Base-by-base conservation (phyloP, 2,888 invertebrate species). In the Polylopha cassiicola region DNA sequence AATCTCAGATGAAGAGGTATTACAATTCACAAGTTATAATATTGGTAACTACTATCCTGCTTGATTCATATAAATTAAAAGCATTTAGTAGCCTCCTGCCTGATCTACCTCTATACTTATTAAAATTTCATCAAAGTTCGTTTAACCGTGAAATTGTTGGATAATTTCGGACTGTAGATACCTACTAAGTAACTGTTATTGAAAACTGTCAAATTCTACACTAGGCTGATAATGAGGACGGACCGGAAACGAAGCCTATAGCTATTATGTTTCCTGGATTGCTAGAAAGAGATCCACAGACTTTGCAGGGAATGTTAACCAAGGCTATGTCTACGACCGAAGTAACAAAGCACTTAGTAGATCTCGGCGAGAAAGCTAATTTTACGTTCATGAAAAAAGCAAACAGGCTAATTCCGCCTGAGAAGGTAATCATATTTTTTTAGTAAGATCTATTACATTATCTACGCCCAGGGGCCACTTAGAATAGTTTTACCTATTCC, bases 321-420 rank as follows among this genome's bases (percentile, higher is more conserved):
- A 73, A 68, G 44, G 69, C 60, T 3, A 79, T 82, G 74, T 82
- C 81, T 2, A 82, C 81, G 5, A 80, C 80, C 7, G 81, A 82
- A 63, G 76, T 82, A 7, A 81, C 81, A 2, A 73, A 65, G 39
- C 75, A 76, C 55, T 61, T 82, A 42, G 74, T 82, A 10, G 65
- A 74, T 44, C 62, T 77, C 13, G 78, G 78, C 0, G 73, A 80
- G 53, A 81, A 81, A 55, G 81, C 81, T 2, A 74, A 79, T 50
- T 80, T 79, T 44, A 64, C 68, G 2, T 76, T 73, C 33, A 77
- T 82, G 77, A 81, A 79, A 58, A 79, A 80, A 57, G 65, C 79
- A 3, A 65, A 69, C 41, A 66, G 76, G 3, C 57, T 82, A 14
- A 78, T 82, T 43, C 80, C 79, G 10, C 62, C 55, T 26, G 73